These are phyloP conservation scores for Aleadryas rufinucha DNA, from an alignment of 2,113 vertebrate species.

Conservation along the genomic window DNA sequence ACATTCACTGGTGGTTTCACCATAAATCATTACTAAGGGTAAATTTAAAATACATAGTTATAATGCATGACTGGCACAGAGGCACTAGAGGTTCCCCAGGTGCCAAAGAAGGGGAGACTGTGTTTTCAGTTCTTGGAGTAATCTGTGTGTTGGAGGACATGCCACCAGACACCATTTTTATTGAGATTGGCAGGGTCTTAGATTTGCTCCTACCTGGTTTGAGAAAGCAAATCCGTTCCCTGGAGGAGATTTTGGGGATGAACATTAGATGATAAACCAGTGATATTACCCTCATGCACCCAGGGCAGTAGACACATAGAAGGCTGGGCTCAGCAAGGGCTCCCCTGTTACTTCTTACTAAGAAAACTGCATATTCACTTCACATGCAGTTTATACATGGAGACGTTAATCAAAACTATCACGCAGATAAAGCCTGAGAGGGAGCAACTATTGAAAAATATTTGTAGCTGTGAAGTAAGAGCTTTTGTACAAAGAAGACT, in stretches of 20 bases:
- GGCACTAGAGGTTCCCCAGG: neutral
- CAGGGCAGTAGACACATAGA: neutral
- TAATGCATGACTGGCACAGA: accelerated
- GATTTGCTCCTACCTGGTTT: neutral
- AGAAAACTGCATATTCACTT: neutral
- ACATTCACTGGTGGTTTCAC: neutral
- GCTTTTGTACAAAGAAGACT: neutral
- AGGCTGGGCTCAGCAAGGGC: neutral
- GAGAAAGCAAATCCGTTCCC: accelerated
- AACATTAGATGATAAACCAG: neutral
- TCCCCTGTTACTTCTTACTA: neutral
- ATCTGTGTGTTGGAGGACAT: neutral
- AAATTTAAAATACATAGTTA: neutral
- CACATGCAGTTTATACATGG: neutral
- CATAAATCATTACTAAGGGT: neutral
- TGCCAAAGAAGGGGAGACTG: accelerated
- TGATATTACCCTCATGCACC: neutral
- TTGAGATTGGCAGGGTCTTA: neutral
- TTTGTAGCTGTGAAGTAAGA: neutral
- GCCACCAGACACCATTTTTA: neutral
- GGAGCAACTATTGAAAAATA: neutral
- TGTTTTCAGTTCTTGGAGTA: neutral
- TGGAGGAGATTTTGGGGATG: neutral
- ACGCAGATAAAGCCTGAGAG: neutral
- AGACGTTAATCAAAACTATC: neutral